Evolutionary conservation across 2,797 vertebrate genomes (phyloP).

Genomic region (Bucorvus abyssinicus): DNA sequence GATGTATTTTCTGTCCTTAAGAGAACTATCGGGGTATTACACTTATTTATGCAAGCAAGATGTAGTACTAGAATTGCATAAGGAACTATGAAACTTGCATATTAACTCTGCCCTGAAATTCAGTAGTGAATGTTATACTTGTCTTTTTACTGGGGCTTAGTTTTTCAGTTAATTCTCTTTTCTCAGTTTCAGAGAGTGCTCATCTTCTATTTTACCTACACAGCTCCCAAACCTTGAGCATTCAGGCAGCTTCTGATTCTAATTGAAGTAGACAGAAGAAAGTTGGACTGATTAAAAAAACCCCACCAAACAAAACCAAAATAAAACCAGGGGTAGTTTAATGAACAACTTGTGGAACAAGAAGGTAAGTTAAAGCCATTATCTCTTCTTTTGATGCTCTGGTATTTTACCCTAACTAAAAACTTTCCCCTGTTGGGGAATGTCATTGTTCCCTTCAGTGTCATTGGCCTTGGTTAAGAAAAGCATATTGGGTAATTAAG

Average conservation of each 20-base stretch:
- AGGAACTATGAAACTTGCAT: not conserved
- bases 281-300: not conserved
- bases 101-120: not conserved
- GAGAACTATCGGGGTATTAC: not conserved
- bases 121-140: not conserved
- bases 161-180: not conserved
- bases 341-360: not conserved
- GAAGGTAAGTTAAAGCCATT: not conserved
- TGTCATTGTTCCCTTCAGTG: not conserved
- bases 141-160: rapidly evolving
- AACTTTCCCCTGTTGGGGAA: not conserved
- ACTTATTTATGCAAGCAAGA: not conserved
- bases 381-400: not conserved
- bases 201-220: not conserved
- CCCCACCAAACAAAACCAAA: not conserved
- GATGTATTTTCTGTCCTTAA: not conserved
- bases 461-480: not conserved
- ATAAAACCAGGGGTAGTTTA: not conserved
- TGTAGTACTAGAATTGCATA: not conserved
- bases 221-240: not conserved
- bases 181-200: not conserved
- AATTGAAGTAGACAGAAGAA: not conserved
- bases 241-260: not conserved
- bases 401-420: not conserved
- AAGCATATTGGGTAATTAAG: not conserved